Conservation (phyloP, 23 tunicate species). For the Styela plicata region DNA sequence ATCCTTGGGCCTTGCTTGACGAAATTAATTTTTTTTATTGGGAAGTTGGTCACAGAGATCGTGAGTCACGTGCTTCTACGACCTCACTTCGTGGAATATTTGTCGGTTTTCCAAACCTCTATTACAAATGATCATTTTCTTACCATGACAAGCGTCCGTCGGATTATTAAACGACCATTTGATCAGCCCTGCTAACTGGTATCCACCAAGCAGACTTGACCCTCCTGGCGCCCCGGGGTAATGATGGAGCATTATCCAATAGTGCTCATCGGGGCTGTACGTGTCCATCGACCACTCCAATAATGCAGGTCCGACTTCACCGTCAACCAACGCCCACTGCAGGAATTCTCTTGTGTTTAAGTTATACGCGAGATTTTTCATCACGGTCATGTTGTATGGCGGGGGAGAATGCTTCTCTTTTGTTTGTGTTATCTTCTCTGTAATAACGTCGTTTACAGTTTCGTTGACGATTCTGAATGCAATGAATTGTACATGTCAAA, state of each 20-base stretch:
- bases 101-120: neutral
- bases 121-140: too few relatives aligned
- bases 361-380: conserved; percentile 69
- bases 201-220: conserved; percentile 4
- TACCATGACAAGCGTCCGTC: conserved; percentile 2
- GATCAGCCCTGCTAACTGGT: conserved; percentile 11
- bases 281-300: conserved; percentile 73
- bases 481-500: too few relatives aligned
- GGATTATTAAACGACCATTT: conserved; percentile 21
- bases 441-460: neutral
- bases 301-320: conserved; percentile 40
- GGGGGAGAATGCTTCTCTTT: conserved; percentile 31
- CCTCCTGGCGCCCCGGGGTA: conserved; percentile 58
- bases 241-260: conserved; percentile 52
- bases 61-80: too few relatives aligned
- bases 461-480: conserved; percentile 28
- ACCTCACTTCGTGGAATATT: too few relatives aligned
- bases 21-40: too few relatives aligned
- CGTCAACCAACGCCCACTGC: conserved; percentile 49
- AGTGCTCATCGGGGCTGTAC: conserved; percentile 73
- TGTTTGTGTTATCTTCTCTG: conserved; percentile 22
- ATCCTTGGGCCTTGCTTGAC: too few relatives aligned
- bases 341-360: conserved; percentile 46
- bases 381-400: conserved; percentile 57
- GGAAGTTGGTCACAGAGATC: too few relatives aligned